These are phyloP conservation scores for Donacobius atricapilla DNA, from an alignment of 2,113 vertebrate species.

Conservation along the genomic window DNA sequence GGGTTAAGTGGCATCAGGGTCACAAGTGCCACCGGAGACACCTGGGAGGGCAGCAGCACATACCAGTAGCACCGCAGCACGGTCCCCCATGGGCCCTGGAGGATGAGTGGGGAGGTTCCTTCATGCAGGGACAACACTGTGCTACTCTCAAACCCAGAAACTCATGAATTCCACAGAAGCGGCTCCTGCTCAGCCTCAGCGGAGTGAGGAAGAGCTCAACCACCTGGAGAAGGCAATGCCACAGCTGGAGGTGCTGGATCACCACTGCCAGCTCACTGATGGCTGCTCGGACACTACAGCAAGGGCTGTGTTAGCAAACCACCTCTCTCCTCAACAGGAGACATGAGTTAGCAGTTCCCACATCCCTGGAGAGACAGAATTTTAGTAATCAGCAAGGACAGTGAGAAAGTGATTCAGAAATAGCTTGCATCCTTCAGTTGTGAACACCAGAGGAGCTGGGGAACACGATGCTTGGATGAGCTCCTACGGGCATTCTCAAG, in stretches of 20 bases:
- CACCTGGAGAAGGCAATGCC: too few relatives aligned
- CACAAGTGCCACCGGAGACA: not conserved
- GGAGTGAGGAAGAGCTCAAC: not conserved
- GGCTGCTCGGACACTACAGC: rapidly evolving
- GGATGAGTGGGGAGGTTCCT: not conserved
- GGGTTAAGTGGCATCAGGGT: not conserved
- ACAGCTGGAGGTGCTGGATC: not conserved
- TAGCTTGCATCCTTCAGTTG: not conserved
- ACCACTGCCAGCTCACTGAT: not conserved
- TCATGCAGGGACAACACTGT: rapidly evolving
- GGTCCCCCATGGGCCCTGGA: not conserved
- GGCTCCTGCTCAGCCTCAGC: not conserved
- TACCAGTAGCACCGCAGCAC: not conserved
- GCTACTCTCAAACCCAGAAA: not conserved
- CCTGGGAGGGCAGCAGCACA: not conserved
- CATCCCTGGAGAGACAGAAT: not conserved
- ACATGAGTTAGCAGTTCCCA: not conserved
- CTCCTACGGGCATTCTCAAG: not conserved
- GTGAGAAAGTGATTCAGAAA: not conserved
- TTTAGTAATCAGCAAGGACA: not conserved
- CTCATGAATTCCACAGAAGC: rapidly evolving
- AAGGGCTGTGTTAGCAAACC: not conserved
- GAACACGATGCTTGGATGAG: rapidly evolving
- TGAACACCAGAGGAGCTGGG: not conserved
- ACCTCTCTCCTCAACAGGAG: not conserved